phyloP scores from a whole-genome alignment of 2,797 vertebrate species.

The Chloroceryle amazona region DNA sequence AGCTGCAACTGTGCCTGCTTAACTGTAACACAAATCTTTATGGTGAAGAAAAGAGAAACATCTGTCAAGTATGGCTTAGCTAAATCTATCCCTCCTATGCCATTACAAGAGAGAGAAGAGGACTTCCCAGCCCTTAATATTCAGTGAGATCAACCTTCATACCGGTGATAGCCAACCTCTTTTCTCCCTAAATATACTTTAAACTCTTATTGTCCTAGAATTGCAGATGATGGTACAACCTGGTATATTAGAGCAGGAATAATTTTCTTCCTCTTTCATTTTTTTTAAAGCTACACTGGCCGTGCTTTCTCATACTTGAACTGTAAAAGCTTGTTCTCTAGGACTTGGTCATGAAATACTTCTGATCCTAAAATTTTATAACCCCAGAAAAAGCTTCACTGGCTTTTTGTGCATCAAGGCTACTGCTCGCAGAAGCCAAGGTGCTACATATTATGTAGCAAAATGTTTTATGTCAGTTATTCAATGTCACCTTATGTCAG shows the following conservation, averaged over 20 bases:
- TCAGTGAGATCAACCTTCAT: background rate
- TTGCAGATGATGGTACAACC: background rate
- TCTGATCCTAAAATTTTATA: conserved; percentile 13
- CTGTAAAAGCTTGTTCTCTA: background rate
- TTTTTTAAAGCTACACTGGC: background rate
- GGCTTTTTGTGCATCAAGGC: background rate
- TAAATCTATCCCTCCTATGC: background rate
- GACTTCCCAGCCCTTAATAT: background rate
- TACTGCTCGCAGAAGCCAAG: background rate
- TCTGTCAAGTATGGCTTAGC: background rate
- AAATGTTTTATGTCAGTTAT: too few relatives aligned
- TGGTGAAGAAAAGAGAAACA: background rate
- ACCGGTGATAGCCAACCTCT: background rate
- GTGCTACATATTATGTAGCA: background rate
- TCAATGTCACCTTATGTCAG: too few relatives aligned
- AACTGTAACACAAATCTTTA: background rate
- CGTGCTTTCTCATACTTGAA: background rate
- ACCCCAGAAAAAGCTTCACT: background rate
- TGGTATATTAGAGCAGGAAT: background rate
- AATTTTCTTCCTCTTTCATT: background rate
- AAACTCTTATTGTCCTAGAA: background rate
- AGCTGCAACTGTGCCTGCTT: background rate
- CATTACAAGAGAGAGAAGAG: background rate
- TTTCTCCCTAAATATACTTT: background rate
- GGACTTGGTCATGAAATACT: background rate